Conservation (phyloP, 2,797 vertebrate genomes). For the Momotus momota region DNA sequence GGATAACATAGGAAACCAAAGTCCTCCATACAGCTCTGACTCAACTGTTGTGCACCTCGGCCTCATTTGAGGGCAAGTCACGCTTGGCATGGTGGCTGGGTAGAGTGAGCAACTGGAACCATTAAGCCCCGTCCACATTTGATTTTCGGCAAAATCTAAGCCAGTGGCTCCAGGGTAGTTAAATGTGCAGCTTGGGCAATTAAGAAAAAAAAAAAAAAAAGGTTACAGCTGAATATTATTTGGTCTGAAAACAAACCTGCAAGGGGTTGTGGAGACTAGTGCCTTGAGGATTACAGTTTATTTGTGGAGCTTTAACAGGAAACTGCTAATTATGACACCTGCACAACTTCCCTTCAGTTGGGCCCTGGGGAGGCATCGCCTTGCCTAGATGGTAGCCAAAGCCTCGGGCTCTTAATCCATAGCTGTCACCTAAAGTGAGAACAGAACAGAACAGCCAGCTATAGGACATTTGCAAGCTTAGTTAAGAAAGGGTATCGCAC, state of each 20-base stretch:
- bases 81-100: neutral
- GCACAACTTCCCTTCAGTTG: conserved; percentile 58
- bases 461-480: conserved; percentile 27
- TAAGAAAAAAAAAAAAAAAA: conserved; percentile 18
- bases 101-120: conserved; percentile 20
- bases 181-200: conserved; percentile 71
- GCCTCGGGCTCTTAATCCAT: conserved; percentile 12
- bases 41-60: neutral
- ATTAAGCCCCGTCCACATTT: conserved; percentile 52
- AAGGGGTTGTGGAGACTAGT: conserved; percentile 59
- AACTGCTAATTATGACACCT: conserved; percentile 81
- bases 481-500: conserved; percentile 11
- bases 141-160: conserved; percentile 55
- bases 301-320: conserved; percentile 72
- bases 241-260: conserved; percentile 72
- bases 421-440: conserved; percentile 7
- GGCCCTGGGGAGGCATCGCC: conserved; percentile 59
- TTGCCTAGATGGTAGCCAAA: conserved; percentile 54
- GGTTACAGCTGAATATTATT: conserved; percentile 72
- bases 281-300: conserved; percentile 73
- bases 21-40: neutral
- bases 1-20: conserved; percentile 50
- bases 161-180: conserved; percentile 48
- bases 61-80: conserved; percentile 3
- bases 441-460: conserved; percentile 43